These are phyloP conservation scores for Pachydiplax longipennis DNA, from an alignment of 2,888 invertebrate genomes.

Conservation along the genomic window DNA sequence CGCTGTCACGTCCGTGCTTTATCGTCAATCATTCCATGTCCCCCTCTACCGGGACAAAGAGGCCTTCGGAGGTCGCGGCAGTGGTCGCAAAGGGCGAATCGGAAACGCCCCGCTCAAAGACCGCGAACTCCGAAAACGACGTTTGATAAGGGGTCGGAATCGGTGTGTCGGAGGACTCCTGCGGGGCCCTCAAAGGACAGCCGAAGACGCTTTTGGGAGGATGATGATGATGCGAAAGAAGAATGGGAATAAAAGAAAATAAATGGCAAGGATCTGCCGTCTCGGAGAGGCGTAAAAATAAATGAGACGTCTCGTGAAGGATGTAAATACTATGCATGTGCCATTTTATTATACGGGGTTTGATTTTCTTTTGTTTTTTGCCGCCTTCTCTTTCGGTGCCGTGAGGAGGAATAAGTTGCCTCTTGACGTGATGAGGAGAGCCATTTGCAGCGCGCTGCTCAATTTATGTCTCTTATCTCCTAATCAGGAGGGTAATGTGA, in stretches of 20 bases:
- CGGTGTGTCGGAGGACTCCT: background rate
- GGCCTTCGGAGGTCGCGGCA: too few relatives aligned
- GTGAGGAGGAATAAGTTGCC: constrained; percentile 21
- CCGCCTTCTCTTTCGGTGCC: background rate
- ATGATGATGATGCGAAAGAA: background rate
- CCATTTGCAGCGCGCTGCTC: background rate
- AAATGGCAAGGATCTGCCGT: background rate
- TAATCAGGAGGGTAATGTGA: background rate
- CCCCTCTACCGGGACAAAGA: too few relatives aligned
- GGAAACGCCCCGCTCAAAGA: background rate
- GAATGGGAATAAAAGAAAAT: background rate
- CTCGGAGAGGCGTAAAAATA: constrained; percentile 1
- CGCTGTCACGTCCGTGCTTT: too few relatives aligned
- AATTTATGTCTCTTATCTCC: constrained; percentile 40
- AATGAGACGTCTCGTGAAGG: constrained; percentile 21
- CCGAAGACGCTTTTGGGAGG: background rate
- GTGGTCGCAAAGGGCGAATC: background rate
- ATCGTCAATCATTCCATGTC: too few relatives aligned
- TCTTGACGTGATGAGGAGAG: background rate
- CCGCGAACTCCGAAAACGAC: background rate
- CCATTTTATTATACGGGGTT: background rate
- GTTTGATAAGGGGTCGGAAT: background rate
- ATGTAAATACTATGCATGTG: constrained; percentile 25
- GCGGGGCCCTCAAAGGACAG: background rate
- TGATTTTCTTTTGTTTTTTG: background rate